phyloP scores from a whole-genome alignment of 2,888 invertebrate species.

The Caenorhabditis uteleia region DNA sequence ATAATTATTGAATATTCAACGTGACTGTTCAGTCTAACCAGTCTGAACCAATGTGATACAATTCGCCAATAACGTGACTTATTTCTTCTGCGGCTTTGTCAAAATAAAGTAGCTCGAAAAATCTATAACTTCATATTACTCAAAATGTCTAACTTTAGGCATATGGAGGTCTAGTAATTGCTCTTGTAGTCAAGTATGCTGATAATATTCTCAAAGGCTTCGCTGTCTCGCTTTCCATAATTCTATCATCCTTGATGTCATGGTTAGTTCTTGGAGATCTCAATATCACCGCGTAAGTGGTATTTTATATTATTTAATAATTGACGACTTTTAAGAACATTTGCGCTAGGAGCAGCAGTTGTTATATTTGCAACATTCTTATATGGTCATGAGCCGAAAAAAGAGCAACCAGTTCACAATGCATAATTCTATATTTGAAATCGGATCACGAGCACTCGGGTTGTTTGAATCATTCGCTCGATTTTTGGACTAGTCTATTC shows the following conservation, averaged over 20 bases:
- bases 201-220: slow-evolving; percentile 75
- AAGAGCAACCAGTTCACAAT: slow-evolving; percentile 13
- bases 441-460: no score
- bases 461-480: no score
- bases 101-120: no score
- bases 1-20: no score
- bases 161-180: slow-evolving; percentile 73
- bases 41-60: no score
- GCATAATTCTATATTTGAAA: no score
- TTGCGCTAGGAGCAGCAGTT: slow-evolving; percentile 71
- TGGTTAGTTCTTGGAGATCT: slow-evolving; percentile 72
- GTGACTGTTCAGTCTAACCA: no score
- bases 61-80: no score
- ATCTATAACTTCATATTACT: background rate
- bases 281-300: slow-evolving; percentile 70
- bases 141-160: slow-evolving; percentile 70
- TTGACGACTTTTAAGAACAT: slow-evolving; percentile 69
- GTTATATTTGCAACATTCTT: slow-evolving; percentile 73
- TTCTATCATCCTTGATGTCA: slow-evolving; percentile 73
- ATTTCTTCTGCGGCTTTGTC: no score
- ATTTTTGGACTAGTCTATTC: no score
- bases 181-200: slow-evolving; percentile 74
- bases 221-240: slow-evolving; percentile 74
- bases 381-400: slow-evolving; percentile 70
- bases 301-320: slow-evolving; percentile 9